Evolutionary conservation across 2,797 vertebrate genomes (phyloP), one percentile per base, ranked within the genome.

Genomic region (Rhynchotus rufescens): DNA sequence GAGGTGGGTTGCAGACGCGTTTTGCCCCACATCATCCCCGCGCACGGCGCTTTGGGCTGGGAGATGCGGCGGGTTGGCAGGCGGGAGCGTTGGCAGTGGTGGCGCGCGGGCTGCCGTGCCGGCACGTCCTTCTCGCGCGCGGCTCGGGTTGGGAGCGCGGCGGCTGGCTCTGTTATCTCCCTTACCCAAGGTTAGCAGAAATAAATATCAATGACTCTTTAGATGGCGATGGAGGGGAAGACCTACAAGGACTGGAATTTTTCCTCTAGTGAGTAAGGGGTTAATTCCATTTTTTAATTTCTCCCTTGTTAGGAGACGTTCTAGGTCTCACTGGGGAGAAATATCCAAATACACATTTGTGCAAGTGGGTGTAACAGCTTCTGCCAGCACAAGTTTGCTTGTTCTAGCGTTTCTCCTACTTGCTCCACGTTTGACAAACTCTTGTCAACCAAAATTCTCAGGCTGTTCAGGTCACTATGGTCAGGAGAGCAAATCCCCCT

Each of bases 61-160:
- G 19, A 44, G 20, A 16, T 25, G 80, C 65, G 64, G 76, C 59
- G 72, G 40, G 66, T 6, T 66, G 73, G 57, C 52, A 44, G 34
- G 17, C 0, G 8, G 65, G 23, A 12, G 3, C 1, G 4, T 4
- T 60, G 21, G 72, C 26, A 6, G 76, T 0, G 0, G 8, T 2
- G 72, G 25, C 4, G 1, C 2, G 22, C 3, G 2, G 54, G 78
- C 45, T 2, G 72, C 28, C 4, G 1, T 3, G 22, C 3, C 2
- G 54, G 78, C 45, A 16, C 40, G 65, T 20, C 65, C 0, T 25
- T 32, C 40, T 49, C 3, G 54, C 45, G 25, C 2, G n/a, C 44
- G 49, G 75, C 71, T 15, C 6, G 9, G 49, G n/a, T 8, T 42
- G 5, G 26, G 26, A 34, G 44, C 6, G 61, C 16, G 57, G 74